phyloP scores from a whole-genome alignment of 2,888 invertebrate species.

The Hydraecia micacea region DNA sequence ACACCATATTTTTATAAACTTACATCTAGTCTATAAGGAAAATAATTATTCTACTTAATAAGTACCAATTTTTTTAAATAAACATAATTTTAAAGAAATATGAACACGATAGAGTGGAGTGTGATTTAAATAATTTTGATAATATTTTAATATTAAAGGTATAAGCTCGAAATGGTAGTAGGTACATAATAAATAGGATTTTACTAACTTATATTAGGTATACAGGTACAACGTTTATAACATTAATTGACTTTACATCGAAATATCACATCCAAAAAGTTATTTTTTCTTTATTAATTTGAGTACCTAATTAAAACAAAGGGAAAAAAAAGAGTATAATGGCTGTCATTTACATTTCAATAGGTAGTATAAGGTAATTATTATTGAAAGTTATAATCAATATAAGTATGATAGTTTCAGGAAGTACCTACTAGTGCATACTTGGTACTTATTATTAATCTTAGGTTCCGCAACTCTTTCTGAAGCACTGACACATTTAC shows the following conservation, averaged over 20 bases:
- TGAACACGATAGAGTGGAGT: not conserved
- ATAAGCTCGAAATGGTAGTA: conserved; percentile 23
- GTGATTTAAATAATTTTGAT: not conserved
- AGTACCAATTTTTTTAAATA: not conserved
- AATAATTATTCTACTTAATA: not conserved
- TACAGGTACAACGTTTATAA: conserved; percentile 17
- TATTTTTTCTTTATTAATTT: not conserved
- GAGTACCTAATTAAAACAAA: not conserved
- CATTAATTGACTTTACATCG: conserved; percentile 35
- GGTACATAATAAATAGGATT: not conserved
- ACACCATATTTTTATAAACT: not conserved
- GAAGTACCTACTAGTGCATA: conserved; percentile 4
- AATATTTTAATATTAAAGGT: not conserved
- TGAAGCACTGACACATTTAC: conserved; percentile 17
- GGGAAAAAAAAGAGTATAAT: not conserved
- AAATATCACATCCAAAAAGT: conserved; percentile 27
- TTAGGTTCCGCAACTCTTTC: not conserved
- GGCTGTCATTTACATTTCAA: not conserved
- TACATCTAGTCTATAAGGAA: not conserved
- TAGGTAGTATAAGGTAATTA: not conserved
- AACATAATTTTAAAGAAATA: not conserved
- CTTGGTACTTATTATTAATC: not conserved
- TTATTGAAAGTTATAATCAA: not conserved
- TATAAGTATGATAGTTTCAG: not conserved
- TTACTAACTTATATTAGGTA: conserved; percentile 21